Percentiles rank a stretch among this genome's conserved stretches.
Evolutionary conservation across 37 sponge, comb jelly and placozoan species (phyloP).

Genomic region (Mnemiopsis leidyi): DNA sequence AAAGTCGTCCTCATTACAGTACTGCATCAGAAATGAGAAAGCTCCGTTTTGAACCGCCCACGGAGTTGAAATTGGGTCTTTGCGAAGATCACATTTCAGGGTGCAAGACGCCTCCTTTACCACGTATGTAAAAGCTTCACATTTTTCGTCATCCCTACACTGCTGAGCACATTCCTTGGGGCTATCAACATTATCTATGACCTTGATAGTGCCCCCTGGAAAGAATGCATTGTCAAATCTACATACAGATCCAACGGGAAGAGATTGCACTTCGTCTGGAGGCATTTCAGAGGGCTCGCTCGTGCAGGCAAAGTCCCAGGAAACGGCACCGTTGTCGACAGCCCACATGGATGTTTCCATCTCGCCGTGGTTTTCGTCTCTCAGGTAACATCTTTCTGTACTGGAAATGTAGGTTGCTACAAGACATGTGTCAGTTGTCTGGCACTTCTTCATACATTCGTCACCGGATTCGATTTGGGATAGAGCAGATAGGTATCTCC

Average conservation of each 20-base stretch:
- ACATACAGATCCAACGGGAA: neutral
- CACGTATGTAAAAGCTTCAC: conserved; percentile 3
- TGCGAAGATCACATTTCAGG: neutral
- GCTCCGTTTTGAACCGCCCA: conserved; percentile 18
- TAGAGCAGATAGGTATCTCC: neutral
- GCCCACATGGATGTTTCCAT: neutral
- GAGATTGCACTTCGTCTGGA: neutral
- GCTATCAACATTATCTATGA: neutral
- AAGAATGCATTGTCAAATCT: neutral
- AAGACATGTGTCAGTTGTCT: neutral
- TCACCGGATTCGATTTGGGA: neutral
- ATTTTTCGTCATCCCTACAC: neutral
- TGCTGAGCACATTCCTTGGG: neutral
- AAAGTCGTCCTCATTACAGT: neutral
- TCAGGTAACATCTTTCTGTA: neutral
- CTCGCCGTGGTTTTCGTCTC: neutral
- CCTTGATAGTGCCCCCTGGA: neutral
- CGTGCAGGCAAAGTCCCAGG: neutral
- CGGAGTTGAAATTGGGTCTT: neutral
- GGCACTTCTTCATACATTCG: neutral
- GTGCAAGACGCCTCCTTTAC: neutral
- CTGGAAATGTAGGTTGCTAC: neutral
- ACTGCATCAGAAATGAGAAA: neutral
- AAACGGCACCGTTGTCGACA: neutral
- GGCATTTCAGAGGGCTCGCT: neutral